Evolutionary conservation across 30 jellyfish, hydroid and myxozoan genomes (phyloP), one percentile per base, ranked within the genome.

Genomic region (Aurelia coerulea): DNA sequence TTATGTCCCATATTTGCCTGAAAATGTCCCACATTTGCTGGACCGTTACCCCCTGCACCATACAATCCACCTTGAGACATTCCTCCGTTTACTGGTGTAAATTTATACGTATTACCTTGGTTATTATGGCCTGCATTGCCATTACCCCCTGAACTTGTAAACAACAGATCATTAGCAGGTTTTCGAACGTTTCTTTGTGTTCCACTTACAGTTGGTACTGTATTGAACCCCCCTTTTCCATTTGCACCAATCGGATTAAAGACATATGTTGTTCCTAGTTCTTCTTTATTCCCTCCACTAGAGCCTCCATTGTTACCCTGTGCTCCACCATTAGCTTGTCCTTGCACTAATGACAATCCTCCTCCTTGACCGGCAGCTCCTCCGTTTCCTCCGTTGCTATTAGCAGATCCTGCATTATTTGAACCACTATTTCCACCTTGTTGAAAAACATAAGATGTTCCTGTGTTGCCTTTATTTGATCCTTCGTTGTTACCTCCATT

Each of bases 191-290:
- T 76, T 78, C 90, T 68, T 54, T 87, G 96, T 53, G 90, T 77
- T 31, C 90, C 87, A 64, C 90, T 71, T 5, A 62, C 81, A 13
- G 90, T 87, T 34, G 90, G 90, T 52, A 64, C 65, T 17, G 89
- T 50, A 82, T 63, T 74, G 49, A 67, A 67, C 52, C 84, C 79
- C 65, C 91, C 79, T 78, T 78, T 78, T 31, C 75, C 90, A 65
- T 79, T 71, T 8, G 49, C 68, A 3, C 51, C 86, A 19, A 46
- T 17, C 6, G 77, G 78, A 41, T 50, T 76, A 58, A 69, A 86
- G 19, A 77, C 84, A 60, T 54, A 86, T 11, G 90, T 86, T 16
- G 89, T 75, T 4, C 95, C 90, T 14, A 66, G 80, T 10, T 77
- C 59, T 65, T 84, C 58, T 34, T 23, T 71, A 59, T 76, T 75